phyloP scores from a whole-genome alignment of 2,797 vertebrate genomes.

The Spheniscus humboldti region DNA sequence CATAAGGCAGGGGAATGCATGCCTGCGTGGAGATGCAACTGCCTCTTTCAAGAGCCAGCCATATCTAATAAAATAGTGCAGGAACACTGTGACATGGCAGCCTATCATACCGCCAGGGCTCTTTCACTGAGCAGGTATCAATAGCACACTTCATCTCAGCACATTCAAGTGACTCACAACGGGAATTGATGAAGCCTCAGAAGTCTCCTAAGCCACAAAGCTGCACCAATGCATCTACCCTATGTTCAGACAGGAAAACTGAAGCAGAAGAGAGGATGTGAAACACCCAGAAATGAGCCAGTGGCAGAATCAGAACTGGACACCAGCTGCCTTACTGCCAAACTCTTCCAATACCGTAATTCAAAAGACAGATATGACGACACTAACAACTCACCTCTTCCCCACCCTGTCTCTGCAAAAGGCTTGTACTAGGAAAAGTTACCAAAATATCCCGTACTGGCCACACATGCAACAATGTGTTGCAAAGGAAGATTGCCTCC shows the following conservation, averaged over 20 bases:
- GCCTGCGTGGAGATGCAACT: background rate
- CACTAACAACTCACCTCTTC: background rate
- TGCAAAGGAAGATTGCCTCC: background rate
- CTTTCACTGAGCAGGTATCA: background rate
- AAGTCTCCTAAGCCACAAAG: background rate
- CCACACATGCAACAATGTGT: fast-evolving
- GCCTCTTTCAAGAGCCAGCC: background rate
- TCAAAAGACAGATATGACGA: fast-evolving
- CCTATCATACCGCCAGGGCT: background rate
- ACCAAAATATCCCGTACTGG: background rate
- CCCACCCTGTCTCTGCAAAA: background rate
- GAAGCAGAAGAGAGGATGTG: background rate
- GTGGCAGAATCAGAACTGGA: background rate
- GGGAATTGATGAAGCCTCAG: background rate
- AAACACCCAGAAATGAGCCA: background rate
- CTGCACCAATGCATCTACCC: background rate
- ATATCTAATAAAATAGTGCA: background rate
- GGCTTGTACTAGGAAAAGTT: background rate
- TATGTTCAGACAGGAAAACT: background rate
- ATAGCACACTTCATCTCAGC: background rate
- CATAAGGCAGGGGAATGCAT: background rate
- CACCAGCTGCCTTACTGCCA: background rate
- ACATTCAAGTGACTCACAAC: background rate
- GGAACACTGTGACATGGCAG: background rate
- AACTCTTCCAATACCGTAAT: background rate